Base-by-base conservation (phyloP, 2,888 invertebrate species). In the Alloplasta piceator region DNA sequence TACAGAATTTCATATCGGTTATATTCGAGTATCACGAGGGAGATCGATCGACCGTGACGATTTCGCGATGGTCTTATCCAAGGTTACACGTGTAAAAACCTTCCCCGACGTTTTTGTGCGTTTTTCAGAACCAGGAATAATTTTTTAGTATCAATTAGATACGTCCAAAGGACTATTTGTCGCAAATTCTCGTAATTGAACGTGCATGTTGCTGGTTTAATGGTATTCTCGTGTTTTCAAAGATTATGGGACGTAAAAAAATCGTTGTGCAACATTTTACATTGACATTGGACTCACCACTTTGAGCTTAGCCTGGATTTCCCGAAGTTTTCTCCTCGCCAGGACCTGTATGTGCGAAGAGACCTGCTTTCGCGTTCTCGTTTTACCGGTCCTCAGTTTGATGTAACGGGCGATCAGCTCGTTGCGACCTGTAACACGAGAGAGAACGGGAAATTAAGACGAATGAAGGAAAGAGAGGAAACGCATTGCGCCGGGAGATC, bases 331-430 rank as follows among this genome's bases (percentile, higher is more conserved):
- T 94, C 99, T 95, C 93, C 99, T 95, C 88, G 99, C 99, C 92
- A 99, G 95, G 92, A 99, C 99, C 94, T 99, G 99, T 93, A 99
- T 99, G 93, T 99, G 99, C 90, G 99, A 99, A 90, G 99, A 99
- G 91, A 99, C 99, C 94, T 99, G 99, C 94, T 99, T 99, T 92
- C 99, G 95, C 92, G 99, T 99, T 93, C 99, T 96, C 93, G 99
- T 99, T 93, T 99, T 99, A 86, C 99, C 99, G 88, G 99, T 99
- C 90, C 99, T 95, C 92, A 99, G 94, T 95, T 99, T 99, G 93
- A 99, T 99, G 94, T 99, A 99, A 92, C 99, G 96, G 89, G 99
- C 99, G 94, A 99, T 99, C 93, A 99, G 94, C 95, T 99, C 99
- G 94, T 99, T 99, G 89, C 99, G 97, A 92, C 99, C 99, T 99